Conservation (phyloP, 2,888 invertebrate species). For the Melieria picta region DNA sequence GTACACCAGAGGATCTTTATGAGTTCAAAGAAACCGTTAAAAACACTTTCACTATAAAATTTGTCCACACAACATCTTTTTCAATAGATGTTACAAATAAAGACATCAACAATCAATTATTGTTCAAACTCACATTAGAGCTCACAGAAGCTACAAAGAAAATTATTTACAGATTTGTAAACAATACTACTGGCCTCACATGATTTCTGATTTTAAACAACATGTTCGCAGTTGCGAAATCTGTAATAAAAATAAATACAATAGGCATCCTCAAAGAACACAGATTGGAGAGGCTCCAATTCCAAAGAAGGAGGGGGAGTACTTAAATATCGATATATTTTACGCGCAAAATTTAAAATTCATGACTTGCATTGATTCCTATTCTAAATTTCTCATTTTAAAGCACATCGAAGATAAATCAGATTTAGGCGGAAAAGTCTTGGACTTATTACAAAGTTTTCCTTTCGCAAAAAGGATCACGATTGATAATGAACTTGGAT, state of each 20-base stretch:
- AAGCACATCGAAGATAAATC: constrained; percentile 13
- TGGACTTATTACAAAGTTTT: constrained; percentile 6
- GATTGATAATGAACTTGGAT: too few relatives aligned
- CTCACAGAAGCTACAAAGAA: too few relatives aligned
- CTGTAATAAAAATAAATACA: too few relatives aligned
- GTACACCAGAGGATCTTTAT: constrained; percentile 24
- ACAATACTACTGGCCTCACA: too few relatives aligned
- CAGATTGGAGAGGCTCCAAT: too few relatives aligned
- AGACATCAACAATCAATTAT: not conserved
- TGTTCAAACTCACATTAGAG: not conserved
- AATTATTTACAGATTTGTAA: too few relatives aligned
- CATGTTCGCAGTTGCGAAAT: too few relatives aligned
- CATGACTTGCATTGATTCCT: constrained; percentile 5
- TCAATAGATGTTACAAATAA: not conserved
- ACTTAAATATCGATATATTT: not conserved
- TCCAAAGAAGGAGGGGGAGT: too few relatives aligned
- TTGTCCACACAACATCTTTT: too few relatives aligned
- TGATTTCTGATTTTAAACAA: too few relatives aligned
- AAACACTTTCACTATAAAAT: too few relatives aligned
- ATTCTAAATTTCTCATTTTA: constrained; percentile 7
- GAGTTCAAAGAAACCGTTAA: constrained; percentile 21
- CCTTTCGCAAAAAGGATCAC: not conserved
- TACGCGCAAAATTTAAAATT: constrained; percentile 3
- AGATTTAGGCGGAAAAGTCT: constrained; percentile 6
- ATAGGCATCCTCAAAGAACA: too few relatives aligned